Conservation (phyloP, 1,140 invertebrate genomes). For the Drosophila gunungcola region DNA sequence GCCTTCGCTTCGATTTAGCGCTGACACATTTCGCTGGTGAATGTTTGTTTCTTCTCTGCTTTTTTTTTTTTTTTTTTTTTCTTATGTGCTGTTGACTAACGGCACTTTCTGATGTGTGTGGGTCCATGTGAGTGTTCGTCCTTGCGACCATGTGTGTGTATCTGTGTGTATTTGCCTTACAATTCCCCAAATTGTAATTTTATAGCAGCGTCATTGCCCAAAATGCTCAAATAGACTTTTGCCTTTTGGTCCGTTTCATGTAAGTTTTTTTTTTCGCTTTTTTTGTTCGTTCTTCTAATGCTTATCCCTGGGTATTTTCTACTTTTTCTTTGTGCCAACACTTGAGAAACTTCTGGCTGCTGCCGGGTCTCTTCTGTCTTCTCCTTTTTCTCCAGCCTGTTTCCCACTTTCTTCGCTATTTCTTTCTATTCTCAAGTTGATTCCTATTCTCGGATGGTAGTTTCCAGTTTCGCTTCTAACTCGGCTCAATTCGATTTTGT, state of each 20-base stretch:
- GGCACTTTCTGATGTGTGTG: slow-evolving; percentile 51
- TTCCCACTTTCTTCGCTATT: neutral
- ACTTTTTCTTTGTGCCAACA: slow-evolving; percentile 21
- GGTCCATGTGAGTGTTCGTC: slow-evolving; percentile 17
- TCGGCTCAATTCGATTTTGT: slow-evolving; percentile 75
- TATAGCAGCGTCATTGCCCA: slow-evolving; percentile 80
- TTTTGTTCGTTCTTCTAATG: slow-evolving; percentile 2
- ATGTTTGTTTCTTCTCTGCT: slow-evolving; percentile 20
- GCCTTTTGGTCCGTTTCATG: slow-evolving; percentile 31
- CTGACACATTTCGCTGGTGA: slow-evolving; percentile 75
- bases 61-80: slow-evolving; percentile 3
- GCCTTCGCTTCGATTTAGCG: slow-evolving; percentile 72
- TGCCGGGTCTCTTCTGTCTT: neutral
- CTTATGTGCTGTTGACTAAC: slow-evolving; percentile 56
- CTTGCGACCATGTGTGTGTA: slow-evolving; percentile 26
- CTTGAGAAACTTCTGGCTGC: slow-evolving; percentile 42
- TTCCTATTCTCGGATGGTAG: slow-evolving; percentile 49
- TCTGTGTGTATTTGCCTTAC: slow-evolving; percentile 65
- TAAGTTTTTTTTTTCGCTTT: slow-evolving; percentile 35
- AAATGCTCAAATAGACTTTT: slow-evolving; percentile 79
- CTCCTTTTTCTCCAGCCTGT: neutral
- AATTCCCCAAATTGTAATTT: slow-evolving; percentile 82
- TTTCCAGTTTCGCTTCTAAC: slow-evolving; percentile 53
- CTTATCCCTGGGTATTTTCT: slow-evolving; percentile 37
- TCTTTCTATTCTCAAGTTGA: slow-evolving; percentile 32